These are phyloP conservation scores for Gulo gulo DNA, from an alignment of 2,113 vertebrate species.

Conservation along the genomic window DNA sequence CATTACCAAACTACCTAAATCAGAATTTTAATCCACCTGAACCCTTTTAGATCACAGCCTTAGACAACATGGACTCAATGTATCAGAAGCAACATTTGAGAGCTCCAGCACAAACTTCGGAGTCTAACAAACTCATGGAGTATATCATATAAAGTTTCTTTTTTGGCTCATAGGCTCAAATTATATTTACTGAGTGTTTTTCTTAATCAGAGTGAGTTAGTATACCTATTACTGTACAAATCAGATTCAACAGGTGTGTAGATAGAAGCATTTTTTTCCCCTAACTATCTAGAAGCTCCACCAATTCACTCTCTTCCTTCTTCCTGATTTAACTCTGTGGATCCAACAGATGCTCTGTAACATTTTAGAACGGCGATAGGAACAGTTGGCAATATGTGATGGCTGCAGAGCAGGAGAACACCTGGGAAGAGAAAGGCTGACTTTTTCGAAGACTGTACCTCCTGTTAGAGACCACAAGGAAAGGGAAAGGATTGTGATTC, in stretches of 20 bases:
- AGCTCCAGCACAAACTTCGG: neutral
- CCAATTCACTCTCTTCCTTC: neutral
- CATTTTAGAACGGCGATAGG: neutral
- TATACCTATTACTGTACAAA: neutral
- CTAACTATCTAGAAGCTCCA: neutral
- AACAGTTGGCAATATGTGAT: neutral
- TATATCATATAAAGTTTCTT: neutral
- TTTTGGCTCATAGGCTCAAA: neutral
- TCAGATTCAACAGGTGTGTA: neutral
- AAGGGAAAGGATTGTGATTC: neutral
- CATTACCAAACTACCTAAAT: neutral
- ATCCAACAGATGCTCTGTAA: constrained; percentile 25
- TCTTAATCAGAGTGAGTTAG: neutral
- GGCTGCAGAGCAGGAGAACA: neutral
- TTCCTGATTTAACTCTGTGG: constrained; percentile 6
- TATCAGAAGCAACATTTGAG: neutral
- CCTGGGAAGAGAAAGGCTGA: constrained; percentile 50
- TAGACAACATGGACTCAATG: too few species aligned
- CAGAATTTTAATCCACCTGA: neutral
- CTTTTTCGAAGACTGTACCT: neutral
- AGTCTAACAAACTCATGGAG: neutral
- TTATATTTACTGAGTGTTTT: neutral
- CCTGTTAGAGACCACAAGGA: neutral
- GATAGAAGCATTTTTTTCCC: neutral
- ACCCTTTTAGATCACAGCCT: neutral